Base-by-base conservation (phyloP, 2,888 invertebrate species). In the Athalia circularis region DNA sequence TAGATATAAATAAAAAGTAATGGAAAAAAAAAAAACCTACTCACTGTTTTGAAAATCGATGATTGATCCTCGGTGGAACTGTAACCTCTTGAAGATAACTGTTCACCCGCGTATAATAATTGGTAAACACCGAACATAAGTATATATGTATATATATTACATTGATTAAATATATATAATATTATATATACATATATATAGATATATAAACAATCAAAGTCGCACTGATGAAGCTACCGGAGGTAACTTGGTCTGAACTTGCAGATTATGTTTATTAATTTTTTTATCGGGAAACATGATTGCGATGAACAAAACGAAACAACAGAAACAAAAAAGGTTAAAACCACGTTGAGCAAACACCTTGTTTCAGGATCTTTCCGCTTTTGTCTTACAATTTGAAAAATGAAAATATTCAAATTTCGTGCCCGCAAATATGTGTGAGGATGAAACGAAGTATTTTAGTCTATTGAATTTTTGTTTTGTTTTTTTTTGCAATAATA, bases 81-180 rank as follows among this genome's bases (percentile, higher is more conserved):
- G 29, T 62, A 29, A 29, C 15, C 43, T 29, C 9, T 13, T 13
- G 13, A 7, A 62, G 45, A 64, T n/a, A 62, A 62, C 64, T 43
- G 64, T 64, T 64, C 64, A 65, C 48, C 48, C 48, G 65, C 48
- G 48, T 50, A 68, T n/a, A 65, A 47, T 47, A 47, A 65, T 45
- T 11, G 43, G 47, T 45, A 45, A 50, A 67, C 50, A 52, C 50
- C 29, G 50, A 50, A 50, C 50, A 67, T 52, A 67, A 15, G 11
- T 65, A 47, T 45, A 65, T 65, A 47, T 62, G 62, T 62, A 29
- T 13, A 48, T n/a, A 48, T n/a, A 52, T 13, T 15, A 29, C 9
- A 29, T 29, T 11, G 29, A 29, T 29, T 29, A 29, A 68, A 68
- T 68, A 48, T 15, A 47, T 65, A 47, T n/a, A 11, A 47, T 11